Evolutionary conservation across 1,140 invertebrate genomes (phyloP), one percentile per base, ranked within the genome.

Genomic region (Drosophila sucinea): DNA sequence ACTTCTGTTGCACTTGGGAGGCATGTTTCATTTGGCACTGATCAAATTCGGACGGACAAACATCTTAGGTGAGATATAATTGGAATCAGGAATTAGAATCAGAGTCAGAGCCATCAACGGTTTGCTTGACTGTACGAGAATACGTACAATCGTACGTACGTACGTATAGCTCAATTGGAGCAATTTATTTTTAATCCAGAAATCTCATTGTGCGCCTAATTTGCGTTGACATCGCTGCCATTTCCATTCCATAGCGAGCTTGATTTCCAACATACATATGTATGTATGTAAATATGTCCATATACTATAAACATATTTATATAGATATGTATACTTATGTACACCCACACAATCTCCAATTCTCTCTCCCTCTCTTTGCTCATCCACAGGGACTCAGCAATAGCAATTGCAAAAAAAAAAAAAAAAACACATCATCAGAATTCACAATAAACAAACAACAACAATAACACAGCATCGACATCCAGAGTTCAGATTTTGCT

Each of bases 11-110:
- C 56, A 71, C 67, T 69, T 60, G 54, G 60, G 84, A 84, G 75
- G 84, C 84, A 89, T 85, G 84, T 81, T 89, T 84, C 60, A 90
- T 71, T 89, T 89, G 84, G 84, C 84, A 89, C 79, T 87, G 63
- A 71, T 81, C 65, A 79, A 85, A 74, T 70, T 73, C 74, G 82
- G 83, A 86, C 84, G 84, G 84, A 89, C 84, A 84, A 85, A 81
- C 69, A 77, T 81, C 69, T 79, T 81, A 81, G 85, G 84, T 89
- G 56, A 84, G 84, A 51, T 38, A 10, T 11, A 47, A 47, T 47
- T 23, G n/a, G 40, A n/a, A n/a, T 41, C 3, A n/a, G 1, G 11
- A 47, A 47, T 47, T 7, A 51, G 23, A 51, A 7, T 51, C 44
- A 27, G 11, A 47, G 25, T 47, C 23, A 51, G 23, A 51, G 23